A percentile compares a stretch with the other conserved stretches of the same genome.
These are phyloP conservation scores for Megaceryle alcyon DNA, from an alignment of 2,797 vertebrate genomes.

Conservation along the genomic window DNA sequence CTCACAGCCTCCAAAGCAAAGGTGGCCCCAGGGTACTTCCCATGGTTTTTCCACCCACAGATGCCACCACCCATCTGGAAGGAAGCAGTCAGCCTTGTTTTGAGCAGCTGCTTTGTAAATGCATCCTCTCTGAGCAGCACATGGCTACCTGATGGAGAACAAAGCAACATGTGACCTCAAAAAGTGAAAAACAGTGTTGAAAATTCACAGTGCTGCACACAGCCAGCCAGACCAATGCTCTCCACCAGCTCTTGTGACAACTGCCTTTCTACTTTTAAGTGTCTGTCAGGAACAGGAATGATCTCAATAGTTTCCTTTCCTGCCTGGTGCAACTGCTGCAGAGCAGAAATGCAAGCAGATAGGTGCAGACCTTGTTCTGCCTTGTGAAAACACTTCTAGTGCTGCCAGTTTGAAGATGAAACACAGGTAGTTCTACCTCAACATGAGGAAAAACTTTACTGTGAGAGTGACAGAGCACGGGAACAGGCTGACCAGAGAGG, in stretches of 20 bases:
- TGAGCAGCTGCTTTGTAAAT: not conserved
- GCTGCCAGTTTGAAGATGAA: not conserved
- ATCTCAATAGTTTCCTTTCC: not conserved
- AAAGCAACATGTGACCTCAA: not conserved
- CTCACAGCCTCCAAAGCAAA: not conserved
- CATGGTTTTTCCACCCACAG: not conserved
- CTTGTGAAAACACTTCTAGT: not conserved
- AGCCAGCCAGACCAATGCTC: not conserved
- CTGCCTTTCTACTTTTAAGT: not conserved
- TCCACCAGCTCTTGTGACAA: not conserved
- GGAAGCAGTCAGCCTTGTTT: constrained; percentile 1
- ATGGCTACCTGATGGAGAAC: not conserved
- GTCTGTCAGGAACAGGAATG: not conserved
- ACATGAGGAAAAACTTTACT: too few relatives aligned
- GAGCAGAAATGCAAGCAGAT: not conserved
- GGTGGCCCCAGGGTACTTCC: not conserved
- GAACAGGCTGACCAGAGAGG: too few relatives aligned
- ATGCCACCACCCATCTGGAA: not conserved
- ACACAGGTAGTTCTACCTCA: too few relatives aligned
- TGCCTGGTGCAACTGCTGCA: not conserved
- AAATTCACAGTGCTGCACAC: not conserved
- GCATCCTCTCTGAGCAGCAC: not conserved
- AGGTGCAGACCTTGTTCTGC: not conserved
- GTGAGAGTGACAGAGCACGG: too few relatives aligned
- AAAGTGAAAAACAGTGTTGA: not conserved